Conservation (phyloP, 2,113 vertebrate genomes). For the Myiagra hebetior region DNA sequence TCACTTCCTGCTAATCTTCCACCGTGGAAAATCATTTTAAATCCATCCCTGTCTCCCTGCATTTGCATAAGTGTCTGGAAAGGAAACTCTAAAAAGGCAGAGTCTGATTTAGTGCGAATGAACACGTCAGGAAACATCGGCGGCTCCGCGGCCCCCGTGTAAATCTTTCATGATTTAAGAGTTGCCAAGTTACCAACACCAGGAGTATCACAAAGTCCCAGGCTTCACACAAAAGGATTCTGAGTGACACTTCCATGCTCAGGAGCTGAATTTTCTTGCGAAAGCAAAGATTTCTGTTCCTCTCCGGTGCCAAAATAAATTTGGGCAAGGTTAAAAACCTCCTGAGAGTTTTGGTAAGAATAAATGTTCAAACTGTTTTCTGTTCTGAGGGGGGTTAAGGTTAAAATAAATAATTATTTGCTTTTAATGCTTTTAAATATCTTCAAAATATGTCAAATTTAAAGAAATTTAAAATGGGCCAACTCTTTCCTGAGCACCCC, state of each 20-base stretch:
- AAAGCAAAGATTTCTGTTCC: not conserved
- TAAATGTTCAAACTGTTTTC: not conserved
- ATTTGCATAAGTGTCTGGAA: constrained; percentile 65
- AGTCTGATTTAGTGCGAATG: constrained; percentile 67
- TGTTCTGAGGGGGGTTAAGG: not conserved
- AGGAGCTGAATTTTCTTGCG: not conserved
- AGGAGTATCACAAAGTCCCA: not conserved
- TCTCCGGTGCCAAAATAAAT: not conserved
- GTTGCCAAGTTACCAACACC: constrained; percentile 30
- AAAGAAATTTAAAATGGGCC: not conserved
- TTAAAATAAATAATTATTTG: not conserved
- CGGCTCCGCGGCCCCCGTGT: constrained; percentile 20
- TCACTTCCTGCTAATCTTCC: constrained; percentile 64
- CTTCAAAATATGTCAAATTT: not conserved
- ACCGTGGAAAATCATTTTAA: constrained; percentile 53
- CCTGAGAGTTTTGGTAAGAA: not conserved
- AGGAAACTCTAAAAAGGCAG: constrained; percentile 50
- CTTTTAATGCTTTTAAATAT: not conserved
- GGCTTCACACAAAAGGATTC: not conserved
- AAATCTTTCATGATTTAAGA: constrained; percentile 66
- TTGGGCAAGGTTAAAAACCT: not conserved
- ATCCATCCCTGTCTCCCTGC: constrained; percentile 63
- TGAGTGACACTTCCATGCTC: not conserved
- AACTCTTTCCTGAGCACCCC: not conserved
- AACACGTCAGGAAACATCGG: constrained; percentile 69